Evolutionary conservation across 53 echinoderm and acorn worm genomes (phyloP), one percentile per base, ranked within the genome.

Genomic region (Zoroaster sp.): DNA sequence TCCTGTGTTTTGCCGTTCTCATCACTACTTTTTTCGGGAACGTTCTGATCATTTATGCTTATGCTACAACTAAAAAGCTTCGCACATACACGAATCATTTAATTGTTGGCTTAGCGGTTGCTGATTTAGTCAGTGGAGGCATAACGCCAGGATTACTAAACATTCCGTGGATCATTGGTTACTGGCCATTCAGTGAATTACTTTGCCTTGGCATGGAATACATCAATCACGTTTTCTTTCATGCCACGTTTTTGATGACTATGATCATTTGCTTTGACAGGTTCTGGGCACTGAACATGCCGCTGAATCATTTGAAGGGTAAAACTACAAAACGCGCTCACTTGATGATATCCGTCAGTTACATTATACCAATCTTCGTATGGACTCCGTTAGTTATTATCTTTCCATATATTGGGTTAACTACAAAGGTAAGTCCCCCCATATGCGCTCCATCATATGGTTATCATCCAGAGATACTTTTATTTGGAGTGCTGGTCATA

Each of bases 211-310:
- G 68, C 23, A 21, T 83, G 47, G n/a, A 21, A 3, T 88, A 73
- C 68, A 8, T 73, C 15, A 79, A 87, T 36, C 92, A 92, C 63
- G 68, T 87, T 43, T 88, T 92, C 47, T 17, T 78, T 1, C 92
- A 92, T 28, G 75, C 42, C 21, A 70, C 76, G 12, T 74, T 75
- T 11, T 65, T 65, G 66, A 75, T 74, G 82, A 81, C 54, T 52
- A 41, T 74, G 21, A 74, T 93, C 71, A 93, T 93, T 72, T 86
- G 93, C 53, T 54, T 89, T 45, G 93, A 93, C 54, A 86, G 93
- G 28, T 93, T 74, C 73, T 70, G 89, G 3, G 93, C 93, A 18
- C 54, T 93, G 31, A 53, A 59, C 37, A 40, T 25, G 32, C 93
- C 93, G 4, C 40, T 93, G 45, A 59, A 89, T 14, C 93, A 93